Percentiles rank a stretch among this genome's conserved stretches.
These are phyloP conservation scores for Poicephalus meyeri DNA, from an alignment of 2,113 vertebrate genomes.

Conservation along the genomic window DNA sequence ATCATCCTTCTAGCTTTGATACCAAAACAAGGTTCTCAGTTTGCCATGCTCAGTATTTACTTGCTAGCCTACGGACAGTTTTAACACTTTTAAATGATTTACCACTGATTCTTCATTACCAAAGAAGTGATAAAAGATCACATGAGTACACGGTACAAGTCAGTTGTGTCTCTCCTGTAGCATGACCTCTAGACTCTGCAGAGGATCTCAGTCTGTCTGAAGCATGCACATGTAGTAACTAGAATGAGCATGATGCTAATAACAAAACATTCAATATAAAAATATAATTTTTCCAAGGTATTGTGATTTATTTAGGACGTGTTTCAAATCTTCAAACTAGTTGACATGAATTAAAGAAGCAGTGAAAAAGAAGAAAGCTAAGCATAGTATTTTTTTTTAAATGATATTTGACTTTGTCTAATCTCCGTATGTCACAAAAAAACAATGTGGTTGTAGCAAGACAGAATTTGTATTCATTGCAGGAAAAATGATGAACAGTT, in stretches of 20 bases:
- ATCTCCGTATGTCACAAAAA: background rate
- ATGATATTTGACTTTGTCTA: background rate
- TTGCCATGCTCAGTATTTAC: background rate
- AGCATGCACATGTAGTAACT: background rate
- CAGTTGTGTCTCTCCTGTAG: background rate
- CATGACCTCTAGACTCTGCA: background rate
- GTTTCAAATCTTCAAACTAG: background rate
- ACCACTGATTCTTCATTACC: background rate
- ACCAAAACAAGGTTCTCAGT: background rate
- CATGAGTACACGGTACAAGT: background rate
- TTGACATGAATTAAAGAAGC: background rate
- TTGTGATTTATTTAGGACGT: background rate
- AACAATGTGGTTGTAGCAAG: background rate
- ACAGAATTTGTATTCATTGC: background rate
- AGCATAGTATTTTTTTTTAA: background rate
- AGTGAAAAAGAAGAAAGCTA: background rate
- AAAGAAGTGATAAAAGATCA: background rate
- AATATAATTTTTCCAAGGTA: background rate
- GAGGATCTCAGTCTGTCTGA: background rate
- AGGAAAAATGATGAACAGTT: background rate
- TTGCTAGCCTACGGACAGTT: constrained; percentile 9
- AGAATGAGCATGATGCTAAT: background rate
- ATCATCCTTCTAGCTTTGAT: background rate
- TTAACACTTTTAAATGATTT: constrained; percentile 33
- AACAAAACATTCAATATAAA: background rate